Percentiles rank a stretch among this genome's conserved stretches.
phyloP scores from a whole-genome alignment of 2,113 vertebrate species.

The Dipodomys ordii region DNA sequence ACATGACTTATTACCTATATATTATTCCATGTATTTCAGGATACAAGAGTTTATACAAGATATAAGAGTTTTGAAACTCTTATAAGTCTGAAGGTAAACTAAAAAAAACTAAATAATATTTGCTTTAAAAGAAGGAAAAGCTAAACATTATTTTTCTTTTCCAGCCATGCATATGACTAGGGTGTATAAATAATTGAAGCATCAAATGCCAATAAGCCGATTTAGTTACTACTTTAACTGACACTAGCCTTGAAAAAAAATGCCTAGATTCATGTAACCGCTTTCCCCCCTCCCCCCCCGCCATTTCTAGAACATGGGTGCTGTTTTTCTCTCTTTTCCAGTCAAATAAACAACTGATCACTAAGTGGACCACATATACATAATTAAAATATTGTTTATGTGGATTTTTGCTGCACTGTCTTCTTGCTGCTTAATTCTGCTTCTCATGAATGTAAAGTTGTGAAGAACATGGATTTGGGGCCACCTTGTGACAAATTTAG shows the following conservation, averaged over 20 bases:
- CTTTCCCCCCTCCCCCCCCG: neutral
- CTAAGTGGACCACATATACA: neutral
- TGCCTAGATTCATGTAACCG: neutral
- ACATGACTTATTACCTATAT: neutral
- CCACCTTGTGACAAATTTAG: conserved; percentile 75
- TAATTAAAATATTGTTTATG: neutral
- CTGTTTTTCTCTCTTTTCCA: conserved; percentile 26
- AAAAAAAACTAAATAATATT: neutral
- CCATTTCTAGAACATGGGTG: neutral
- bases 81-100: neutral
- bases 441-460: neutral
- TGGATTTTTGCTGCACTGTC: neutral
- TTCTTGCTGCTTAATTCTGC: neutral
- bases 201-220: neutral
- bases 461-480: conserved; percentile 67
- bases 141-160: conserved; percentile 38
- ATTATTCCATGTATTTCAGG: conserved; percentile 3
- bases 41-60: neutral
- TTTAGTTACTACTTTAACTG: neutral
- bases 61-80: neutral
- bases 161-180: neutral
- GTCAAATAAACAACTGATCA: neutral
- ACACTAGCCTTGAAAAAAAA: conserved; percentile 12
- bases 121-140: neutral
- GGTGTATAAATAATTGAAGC: neutral